phyloP scores from a whole-genome alignment of 53 echinoderm and acorn worm genomes.

The Temnopleurus reevesii region DNA sequence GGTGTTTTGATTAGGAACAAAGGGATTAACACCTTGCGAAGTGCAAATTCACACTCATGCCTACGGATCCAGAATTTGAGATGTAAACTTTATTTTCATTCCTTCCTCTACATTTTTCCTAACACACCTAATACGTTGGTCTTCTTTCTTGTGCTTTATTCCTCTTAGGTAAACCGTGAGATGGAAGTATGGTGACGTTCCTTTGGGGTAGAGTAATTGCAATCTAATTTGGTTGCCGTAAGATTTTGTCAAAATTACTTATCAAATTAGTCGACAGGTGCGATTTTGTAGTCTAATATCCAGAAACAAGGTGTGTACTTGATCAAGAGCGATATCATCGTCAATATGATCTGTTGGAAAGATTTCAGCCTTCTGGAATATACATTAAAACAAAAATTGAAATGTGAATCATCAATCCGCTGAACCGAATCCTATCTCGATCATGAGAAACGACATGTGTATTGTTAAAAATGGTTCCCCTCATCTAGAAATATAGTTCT shows the following conservation, averaged over 20 bases:
- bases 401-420: no score
- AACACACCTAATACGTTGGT: background rate
- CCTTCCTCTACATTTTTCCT: background rate
- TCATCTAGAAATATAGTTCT: no score
- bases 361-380: no score
- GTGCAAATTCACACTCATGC: conserved; percentile 27
- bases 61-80: conserved; percentile 48
- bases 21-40: conserved; percentile 57
- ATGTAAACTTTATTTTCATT: conserved; percentile 44
- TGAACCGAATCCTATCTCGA: no score
- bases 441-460: no score
- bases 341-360: no score
- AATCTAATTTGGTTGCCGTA: conserved; percentile 34
- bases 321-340: no score
- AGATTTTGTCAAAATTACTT: conserved; percentile 7
- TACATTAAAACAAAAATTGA: no score
- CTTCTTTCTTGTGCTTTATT: background rate
- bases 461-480: no score
- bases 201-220: conserved; percentile 21
- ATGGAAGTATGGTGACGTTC: background rate
- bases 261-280: conserved; percentile 17
- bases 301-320: no score
- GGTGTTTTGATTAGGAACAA: conserved; percentile 54
- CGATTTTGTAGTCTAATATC: background rate
- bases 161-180: conserved; percentile 27